A percentile compares a stretch with the other conserved stretches of the same genome.
Evolutionary conservation across 2,888 invertebrate genomes (phyloP).

Genomic region (Hofmannophila pseudospretella): DNA sequence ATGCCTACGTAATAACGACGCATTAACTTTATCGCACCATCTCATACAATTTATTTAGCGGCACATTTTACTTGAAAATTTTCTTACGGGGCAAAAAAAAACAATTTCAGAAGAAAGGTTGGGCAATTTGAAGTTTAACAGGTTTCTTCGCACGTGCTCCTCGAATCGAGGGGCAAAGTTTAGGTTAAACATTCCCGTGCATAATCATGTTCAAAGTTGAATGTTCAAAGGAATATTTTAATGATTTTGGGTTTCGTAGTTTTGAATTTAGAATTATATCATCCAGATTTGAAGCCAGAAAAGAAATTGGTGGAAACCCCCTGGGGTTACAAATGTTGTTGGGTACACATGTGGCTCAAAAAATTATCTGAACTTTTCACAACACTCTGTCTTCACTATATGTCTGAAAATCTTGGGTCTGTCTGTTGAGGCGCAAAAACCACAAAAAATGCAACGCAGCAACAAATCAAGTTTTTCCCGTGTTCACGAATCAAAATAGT

Average conservation of each 20-base stretch:
- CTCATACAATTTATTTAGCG: slow-evolving; percentile 31
- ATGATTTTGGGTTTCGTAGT: too few relatives aligned
- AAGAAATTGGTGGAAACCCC: too few relatives aligned
- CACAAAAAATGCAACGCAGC: slow-evolving; percentile 14
- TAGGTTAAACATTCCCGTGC: background rate
- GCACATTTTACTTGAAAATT: slow-evolving; percentile 29
- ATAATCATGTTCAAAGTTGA: background rate
- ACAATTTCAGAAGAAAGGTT: slow-evolving; percentile 18
- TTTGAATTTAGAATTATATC: too few relatives aligned
- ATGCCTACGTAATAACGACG: slow-evolving; percentile 11
- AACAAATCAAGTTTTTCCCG: slow-evolving; percentile 25
- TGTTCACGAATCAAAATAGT: slow-evolving; percentile 25
- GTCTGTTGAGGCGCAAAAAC: too few relatives aligned
- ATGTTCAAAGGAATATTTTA: too few relatives aligned
- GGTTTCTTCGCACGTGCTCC: slow-evolving; percentile 29
- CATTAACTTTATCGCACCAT: slow-evolving; percentile 16
- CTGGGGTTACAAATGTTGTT: too few relatives aligned
- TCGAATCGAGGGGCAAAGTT: slow-evolving; percentile 7
- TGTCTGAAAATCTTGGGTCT: too few relatives aligned
- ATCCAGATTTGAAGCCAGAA: too few relatives aligned
- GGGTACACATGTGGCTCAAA: too few relatives aligned
- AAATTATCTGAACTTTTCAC: too few relatives aligned
- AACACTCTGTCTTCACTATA: too few relatives aligned
- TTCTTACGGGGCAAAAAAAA: slow-evolving; percentile 24
- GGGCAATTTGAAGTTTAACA: slow-evolving; percentile 30